phyloP scores from a whole-genome alignment of 2,888 invertebrate genomes.

The Trichacis sp. region DNA sequence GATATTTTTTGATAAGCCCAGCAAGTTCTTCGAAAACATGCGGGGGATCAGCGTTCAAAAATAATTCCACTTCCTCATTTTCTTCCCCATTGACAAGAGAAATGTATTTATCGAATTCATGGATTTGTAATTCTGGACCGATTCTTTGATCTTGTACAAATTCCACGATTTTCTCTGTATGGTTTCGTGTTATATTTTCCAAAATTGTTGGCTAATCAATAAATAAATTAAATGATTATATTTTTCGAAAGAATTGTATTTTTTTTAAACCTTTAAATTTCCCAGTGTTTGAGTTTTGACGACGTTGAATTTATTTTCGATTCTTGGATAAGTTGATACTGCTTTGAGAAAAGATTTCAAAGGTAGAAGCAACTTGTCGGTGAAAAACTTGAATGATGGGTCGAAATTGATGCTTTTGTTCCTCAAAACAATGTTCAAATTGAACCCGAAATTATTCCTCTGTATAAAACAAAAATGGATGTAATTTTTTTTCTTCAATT shows the following conservation, averaged over 20 bases:
- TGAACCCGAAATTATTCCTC: slow-evolving; percentile 79
- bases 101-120: slow-evolving; percentile 86
- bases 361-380: slow-evolving; percentile 76
- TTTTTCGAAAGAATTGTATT: neutral
- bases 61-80: slow-evolving; percentile 71
- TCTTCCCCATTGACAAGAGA: slow-evolving; percentile 80
- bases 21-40: slow-evolving; percentile 77
- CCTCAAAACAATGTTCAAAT: slow-evolving; percentile 73
- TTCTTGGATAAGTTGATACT: slow-evolving; percentile 78
- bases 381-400: slow-evolving; percentile 82
- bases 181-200: slow-evolving; percentile 75
- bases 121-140: slow-evolving; percentile 77
- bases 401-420: slow-evolving; percentile 78
- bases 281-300: slow-evolving; percentile 72
- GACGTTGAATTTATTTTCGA: slow-evolving; percentile 83
- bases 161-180: slow-evolving; percentile 74
- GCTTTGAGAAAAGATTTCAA: slow-evolving; percentile 83
- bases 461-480: slow-evolving; percentile 63
- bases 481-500: neutral
- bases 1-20: slow-evolving; percentile 74
- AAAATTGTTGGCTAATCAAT: slow-evolving; percentile 80
- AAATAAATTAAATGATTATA: slow-evolving; percentile 9
- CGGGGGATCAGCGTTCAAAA: slow-evolving; percentile 74
- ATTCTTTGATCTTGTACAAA: slow-evolving; percentile 80
- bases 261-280: slow-evolving; percentile 26